A percentile compares a stretch with the other conserved stretches of the same genome.
Conservation (phyloP, 1,140 invertebrate genomes). For the Drosophila biarmipes region DNA sequence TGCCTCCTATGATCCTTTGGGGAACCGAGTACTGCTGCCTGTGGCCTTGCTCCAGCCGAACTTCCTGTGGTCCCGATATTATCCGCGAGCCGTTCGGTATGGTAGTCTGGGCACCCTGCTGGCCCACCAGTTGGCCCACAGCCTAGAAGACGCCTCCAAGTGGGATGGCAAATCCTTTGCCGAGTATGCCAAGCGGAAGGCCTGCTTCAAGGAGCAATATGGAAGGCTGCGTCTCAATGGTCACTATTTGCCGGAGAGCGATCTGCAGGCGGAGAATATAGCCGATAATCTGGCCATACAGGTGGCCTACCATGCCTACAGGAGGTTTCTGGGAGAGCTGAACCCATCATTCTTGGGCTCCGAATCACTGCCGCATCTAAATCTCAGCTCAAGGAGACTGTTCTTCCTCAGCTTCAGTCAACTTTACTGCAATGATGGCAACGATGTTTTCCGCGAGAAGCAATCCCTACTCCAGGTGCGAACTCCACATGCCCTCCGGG, state of each 20-base stretch:
- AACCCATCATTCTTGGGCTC: conserved; percentile 20
- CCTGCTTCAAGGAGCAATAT: conserved; percentile 74
- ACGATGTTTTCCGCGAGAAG: conserved; percentile 64
- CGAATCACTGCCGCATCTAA: conserved; percentile 85
- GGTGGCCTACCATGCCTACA: conserved; percentile 86
- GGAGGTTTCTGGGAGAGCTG: conserved; percentile 58
- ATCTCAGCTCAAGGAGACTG: conserved; percentile 86
- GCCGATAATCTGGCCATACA: conserved; percentile 88
- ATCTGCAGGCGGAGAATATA: conserved; percentile 90
- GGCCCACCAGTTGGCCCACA: conserved; percentile 88
- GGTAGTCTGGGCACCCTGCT: conserved; percentile 86
- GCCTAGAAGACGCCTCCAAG: conserved; percentile 85
- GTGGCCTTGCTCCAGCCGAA: conserved; percentile 70
- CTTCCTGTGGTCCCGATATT: conserved; percentile 71
- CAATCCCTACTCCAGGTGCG: conserved; percentile 65
- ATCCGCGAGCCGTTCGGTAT: conserved; percentile 84
- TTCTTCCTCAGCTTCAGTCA: conserved; percentile 91
- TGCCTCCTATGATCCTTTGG: conserved; percentile 36
- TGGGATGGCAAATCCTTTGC: conserved; percentile 61
- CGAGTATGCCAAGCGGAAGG: conserved; percentile 55
- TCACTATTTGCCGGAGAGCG: conserved; percentile 87
- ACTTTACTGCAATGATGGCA: conserved; percentile 68
- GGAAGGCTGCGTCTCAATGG: conserved; percentile 54
- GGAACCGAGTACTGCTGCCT: conserved; percentile 60
- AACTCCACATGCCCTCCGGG: conserved; percentile 60